Base-by-base conservation (phyloP, 2,797 vertebrate genomes). In the Buceros bicornis region DNA sequence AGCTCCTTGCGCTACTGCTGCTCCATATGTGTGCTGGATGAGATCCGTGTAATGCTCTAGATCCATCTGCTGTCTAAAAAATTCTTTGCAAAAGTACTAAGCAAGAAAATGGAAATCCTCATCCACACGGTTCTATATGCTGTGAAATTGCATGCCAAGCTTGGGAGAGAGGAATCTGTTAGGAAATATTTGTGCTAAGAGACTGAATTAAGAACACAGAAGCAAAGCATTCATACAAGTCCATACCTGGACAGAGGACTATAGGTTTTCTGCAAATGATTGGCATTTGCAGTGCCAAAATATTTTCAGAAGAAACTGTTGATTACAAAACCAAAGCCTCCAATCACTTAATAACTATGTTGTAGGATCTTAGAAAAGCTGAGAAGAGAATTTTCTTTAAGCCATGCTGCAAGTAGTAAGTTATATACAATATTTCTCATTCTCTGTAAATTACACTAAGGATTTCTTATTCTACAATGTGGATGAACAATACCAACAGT, bases 381-480 rank as follows among this genome's bases (percentile, higher is more conserved):
- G 42, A 87, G 64, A 80, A 85, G 33, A 90, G 94, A 89, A 61
- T 60, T 85, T 89, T 93, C 56, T 93, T 53, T 54, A 95, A 83
- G 89, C 61, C 48, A 13, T 1, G 0, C 60, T 77, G 33, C 28
- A 3, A 73, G 61, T 89, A 91, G 84, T 96, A 96, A 96, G 94
- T 90, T 86, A 88, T 42, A 47, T 60, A 73, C 29, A 88, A 60
- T 97, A 89, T 91, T 97, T 97, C 90, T 97, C 87, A 53, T 66
- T 95, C 93, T 90, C n/a, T 0, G 2, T 93, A 95, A 97, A 90
- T 91, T 95, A 77, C 54, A 66, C 35, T 79, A 87, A 85, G 37
- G 91, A 79, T 47, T 85, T 97, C 92, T 93, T 96, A 43, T 60
- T 91, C 86, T 58, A 2, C 16, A 13, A 7, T 31, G 77, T 79